phyloP scores from a whole-genome alignment of 2,113 vertebrate species.

The Poeciliopsis retropinna region DNA sequence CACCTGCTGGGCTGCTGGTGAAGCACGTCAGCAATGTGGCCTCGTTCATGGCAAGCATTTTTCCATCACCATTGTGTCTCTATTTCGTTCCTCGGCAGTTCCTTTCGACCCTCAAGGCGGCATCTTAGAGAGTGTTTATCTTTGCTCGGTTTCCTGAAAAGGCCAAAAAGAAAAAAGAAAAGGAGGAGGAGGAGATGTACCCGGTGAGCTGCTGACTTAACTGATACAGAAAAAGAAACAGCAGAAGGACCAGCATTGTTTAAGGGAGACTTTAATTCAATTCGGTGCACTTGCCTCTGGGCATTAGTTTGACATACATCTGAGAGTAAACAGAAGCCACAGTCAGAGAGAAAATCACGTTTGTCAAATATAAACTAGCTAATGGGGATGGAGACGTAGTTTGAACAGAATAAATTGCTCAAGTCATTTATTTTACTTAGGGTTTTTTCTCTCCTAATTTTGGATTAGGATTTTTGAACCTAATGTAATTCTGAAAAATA shows the following conservation, averaged over 20 bases:
- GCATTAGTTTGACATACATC: constrained; percentile 50
- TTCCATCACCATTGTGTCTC: constrained; percentile 32
- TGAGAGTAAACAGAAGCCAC: constrained; percentile 64
- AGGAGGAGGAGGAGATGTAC: neutral
- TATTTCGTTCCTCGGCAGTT: constrained; percentile 43
- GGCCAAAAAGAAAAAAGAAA: neutral
- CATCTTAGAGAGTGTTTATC: constrained; percentile 3
- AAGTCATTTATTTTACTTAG: neutral
- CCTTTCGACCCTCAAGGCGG: constrained; percentile 8
- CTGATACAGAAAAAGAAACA: constrained; percentile 30
- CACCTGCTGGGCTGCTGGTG: constrained; percentile 71
- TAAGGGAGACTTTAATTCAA: constrained; percentile 58
- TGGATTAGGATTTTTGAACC: no score
- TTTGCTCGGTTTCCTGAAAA: constrained; percentile 11
- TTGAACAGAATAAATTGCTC: constrained; percentile 4
- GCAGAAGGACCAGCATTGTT: constrained; percentile 36
- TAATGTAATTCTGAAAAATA: no score
- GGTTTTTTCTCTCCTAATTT: neutral
- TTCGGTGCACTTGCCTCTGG: constrained; percentile 53
- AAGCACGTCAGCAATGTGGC: constrained; percentile 27
- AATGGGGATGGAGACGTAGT: neutral
- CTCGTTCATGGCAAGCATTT: constrained; percentile 11
- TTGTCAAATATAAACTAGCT: constrained; percentile 33
- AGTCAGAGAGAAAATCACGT: constrained; percentile 26
- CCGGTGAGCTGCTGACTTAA: constrained; percentile 14